Base-by-base conservation (phyloP, 2,113 vertebrate species). In the Uropsilus gracilis region DNA sequence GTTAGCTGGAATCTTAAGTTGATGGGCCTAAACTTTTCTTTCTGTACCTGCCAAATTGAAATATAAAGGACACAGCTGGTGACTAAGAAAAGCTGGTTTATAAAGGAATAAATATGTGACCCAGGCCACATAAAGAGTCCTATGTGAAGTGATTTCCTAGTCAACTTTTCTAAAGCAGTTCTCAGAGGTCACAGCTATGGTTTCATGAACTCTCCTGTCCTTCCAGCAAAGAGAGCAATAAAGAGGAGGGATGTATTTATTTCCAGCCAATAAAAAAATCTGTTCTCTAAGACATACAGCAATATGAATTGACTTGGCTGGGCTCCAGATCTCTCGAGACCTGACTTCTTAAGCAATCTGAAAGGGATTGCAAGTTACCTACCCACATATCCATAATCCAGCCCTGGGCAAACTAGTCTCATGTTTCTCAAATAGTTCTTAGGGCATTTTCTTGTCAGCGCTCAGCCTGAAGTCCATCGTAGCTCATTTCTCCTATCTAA, bases 11-110 rank as follows among this genome's bases (percentile, higher is more conserved):
- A 90, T 85, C 78, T 92, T 68, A 83, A 77, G 46, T 17, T n/a
- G 53, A 90, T 30, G 28, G 73, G 69, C 44, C 78, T 88, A 72
- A 66, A 86, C n/a, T 93, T 94, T 82, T 80, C 80, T 69, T 76
- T 88, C 20, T 14, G 28, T 57, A 32, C 77, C 63, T 77, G 37
- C 59, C 68, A 82, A 63, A 37, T 24, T 59, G 59, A 44, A 87
- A 69, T 34, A 85, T 26, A 86, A 92, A 84, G 71, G 82, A 32
- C 75, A 50, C 68, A 91, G 94, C 86, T 96, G 72, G 55, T 75
- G 50, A 86, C 6, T 2, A 26, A 82, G 73, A 78, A 76, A 88
- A 77, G 44, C 42, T 80, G 34, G 53, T 30, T 24, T 28, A 39
- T 50, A 57, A 77, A 68, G 34, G 39, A 75, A 83, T 10, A n/a